Percentiles rank a stretch among this genome's conserved stretches.
These are phyloP conservation scores for Xestobium rufovillosum DNA, from an alignment of 2,888 invertebrate genomes.

Conservation along the genomic window DNA sequence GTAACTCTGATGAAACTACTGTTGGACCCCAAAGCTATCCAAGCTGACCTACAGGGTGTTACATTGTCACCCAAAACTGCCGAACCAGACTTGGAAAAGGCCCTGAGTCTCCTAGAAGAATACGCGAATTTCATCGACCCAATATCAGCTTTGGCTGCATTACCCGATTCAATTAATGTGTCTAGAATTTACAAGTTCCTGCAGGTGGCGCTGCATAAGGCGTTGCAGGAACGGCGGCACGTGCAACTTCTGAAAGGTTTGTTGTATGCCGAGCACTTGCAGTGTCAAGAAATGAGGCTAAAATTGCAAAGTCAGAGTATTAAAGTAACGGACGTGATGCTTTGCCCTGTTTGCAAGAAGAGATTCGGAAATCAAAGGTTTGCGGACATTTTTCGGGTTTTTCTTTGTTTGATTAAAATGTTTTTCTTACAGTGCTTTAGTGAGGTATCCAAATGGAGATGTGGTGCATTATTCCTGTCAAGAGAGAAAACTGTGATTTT, in stretches of 20 bases:
- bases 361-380: conserved; percentile 88
- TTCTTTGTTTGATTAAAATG: conserved; percentile 4
- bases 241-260: conserved; percentile 76
- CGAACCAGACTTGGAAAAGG: conserved; percentile 69
- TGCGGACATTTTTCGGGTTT: conserved; percentile 16
- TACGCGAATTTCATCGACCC: conserved; percentile 82
- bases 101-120: conserved; percentile 71
- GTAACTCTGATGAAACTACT: conserved; percentile 39
- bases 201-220: conserved; percentile 56
- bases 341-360: conserved; percentile 89
- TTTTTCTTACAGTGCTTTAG: conserved; percentile 69
- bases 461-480: conserved; percentile 91
- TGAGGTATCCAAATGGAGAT: conserved; percentile 83
- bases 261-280: conserved; percentile 75
- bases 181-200: conserved; percentile 55
- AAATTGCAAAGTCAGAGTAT: conserved; percentile 77
- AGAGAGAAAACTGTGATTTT: conserved; percentile 43
- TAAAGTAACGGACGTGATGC: conserved; percentile 75
- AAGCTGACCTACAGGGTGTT: conserved; percentile 32
- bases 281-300: conserved; percentile 74
- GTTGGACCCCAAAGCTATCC: conserved; percentile 36
- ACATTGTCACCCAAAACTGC: conserved; percentile 53
- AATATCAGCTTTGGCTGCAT: conserved; percentile 64
- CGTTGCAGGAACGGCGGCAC: conserved; percentile 64
- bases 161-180: conserved; percentile 76